phyloP scores from a whole-genome alignment of 2,797 vertebrate genomes.

The Etheostoma nigrum region DNA sequence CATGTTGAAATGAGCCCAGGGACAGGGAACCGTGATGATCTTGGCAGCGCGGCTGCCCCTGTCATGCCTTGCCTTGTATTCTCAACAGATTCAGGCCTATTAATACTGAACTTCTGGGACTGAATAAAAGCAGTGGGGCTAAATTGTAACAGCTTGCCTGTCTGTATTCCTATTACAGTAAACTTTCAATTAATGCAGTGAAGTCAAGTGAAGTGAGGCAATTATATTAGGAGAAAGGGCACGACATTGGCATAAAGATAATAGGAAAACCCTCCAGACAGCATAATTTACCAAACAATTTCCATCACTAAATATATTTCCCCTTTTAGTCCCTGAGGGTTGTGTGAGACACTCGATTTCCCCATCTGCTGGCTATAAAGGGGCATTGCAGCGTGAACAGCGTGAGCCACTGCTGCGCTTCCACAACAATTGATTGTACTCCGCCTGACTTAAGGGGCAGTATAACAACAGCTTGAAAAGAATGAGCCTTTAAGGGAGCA shows the following conservation, averaged over 20 bases:
- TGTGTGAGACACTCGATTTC: constrained; percentile 27
- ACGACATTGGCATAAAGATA: constrained; percentile 41
- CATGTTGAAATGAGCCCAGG: constrained; percentile 64
- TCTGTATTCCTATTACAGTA: constrained; percentile 45
- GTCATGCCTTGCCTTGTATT: constrained; percentile 64
- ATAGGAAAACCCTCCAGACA: constrained; percentile 52
- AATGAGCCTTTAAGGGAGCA: constrained; percentile 60
- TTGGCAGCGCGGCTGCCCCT: constrained; percentile 50
- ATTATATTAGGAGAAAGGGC: constrained; percentile 31
- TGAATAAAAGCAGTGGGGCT: constrained; percentile 35
- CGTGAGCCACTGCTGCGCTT: not conserved
- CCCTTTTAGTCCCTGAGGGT: constrained; percentile 23
- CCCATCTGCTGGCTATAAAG: constrained; percentile 67
- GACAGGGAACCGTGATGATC: constrained; percentile 66
- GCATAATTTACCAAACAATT: constrained; percentile 40
- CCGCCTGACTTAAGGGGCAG: not conserved
- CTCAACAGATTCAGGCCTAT: constrained; percentile 70
- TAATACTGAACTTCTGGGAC: constrained; percentile 68
- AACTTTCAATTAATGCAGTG: constrained; percentile 36
- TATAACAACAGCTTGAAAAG: constrained; percentile 65
- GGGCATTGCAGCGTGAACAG: constrained; percentile 22
- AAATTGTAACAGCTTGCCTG: constrained; percentile 37
- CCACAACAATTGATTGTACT: constrained; percentile 55
- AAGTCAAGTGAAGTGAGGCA: constrained; percentile 25
- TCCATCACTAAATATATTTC: constrained; percentile 29